Base-by-base conservation (phyloP, 2,888 invertebrate genomes). In the Luperina nickerlii region DNA sequence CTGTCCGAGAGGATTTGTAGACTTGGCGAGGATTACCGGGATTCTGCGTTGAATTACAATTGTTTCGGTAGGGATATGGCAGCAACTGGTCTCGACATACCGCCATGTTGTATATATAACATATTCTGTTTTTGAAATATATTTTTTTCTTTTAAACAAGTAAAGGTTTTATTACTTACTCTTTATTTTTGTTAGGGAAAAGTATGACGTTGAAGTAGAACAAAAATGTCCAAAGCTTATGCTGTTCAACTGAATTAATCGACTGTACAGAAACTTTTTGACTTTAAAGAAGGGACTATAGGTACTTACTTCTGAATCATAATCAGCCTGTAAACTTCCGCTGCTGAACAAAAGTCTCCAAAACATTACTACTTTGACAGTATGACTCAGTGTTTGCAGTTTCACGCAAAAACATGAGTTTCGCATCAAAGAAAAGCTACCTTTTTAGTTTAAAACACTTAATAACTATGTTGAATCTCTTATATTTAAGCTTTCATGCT, bases 1-100 rank as follows among this genome's bases (percentile, higher is more conserved):
- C 63, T 78, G 76, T 74, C 80, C 76, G 77, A 66, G 69, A 82
- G 82, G 90, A 86, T 89, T 90, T 88, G 85, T 85, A 80, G 70
- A 71, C 73, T 82, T 81, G 69, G 82, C 74, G 72, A 48, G 86
- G 86, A 88, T 90, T 87, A 90, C 79, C 51, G 45, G 71, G 84
- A 82, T 82, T 84, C 78, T 65, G 75, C 15, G 77, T 68, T 77
- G 86, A 88, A 80, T 86, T 86, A 81, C 77, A 84, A 80, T 71
- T 68, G 76, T 71, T 74, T 62, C 24, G 63, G 38, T 63, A 67
- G 38, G 74, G 77, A 67, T 77, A 70, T 71, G 45, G 65, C 62
- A 54, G 42, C 42, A n/a, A 60, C 69, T 73, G 57, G 42, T 76
- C 57, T 48, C 38, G 65, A 32, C 27, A 68, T 32, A 54, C 24